Conservation (phyloP, 2,797 vertebrate species). For the Vespertilio murinus region DNA sequence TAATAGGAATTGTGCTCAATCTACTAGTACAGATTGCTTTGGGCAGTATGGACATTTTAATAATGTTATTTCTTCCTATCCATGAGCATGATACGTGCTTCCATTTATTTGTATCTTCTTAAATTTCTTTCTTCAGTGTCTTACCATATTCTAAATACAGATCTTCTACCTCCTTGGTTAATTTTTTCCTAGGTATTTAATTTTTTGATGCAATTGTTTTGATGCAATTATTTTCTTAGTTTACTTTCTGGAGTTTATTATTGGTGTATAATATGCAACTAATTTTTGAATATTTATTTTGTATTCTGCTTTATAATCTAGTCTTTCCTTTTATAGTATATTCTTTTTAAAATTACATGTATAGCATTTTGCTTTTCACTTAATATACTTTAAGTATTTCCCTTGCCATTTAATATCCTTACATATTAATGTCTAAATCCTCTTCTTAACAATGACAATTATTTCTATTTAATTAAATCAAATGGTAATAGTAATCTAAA, state of each 20-base stretch:
- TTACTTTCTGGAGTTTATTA: not conserved
- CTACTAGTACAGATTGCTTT: not conserved
- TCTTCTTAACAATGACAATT: not conserved
- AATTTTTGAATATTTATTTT: not conserved
- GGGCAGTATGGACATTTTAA: not conserved
- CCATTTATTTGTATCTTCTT: not conserved
- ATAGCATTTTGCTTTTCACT: not conserved
- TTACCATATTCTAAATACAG: not conserved
- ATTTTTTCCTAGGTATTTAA: not conserved
- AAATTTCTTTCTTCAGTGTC: not conserved
- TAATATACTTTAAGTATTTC: not conserved
- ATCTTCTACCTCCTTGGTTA: not conserved
- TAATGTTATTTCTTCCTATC: not conserved
- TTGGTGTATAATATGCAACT: not conserved
- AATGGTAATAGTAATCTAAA: not conserved
- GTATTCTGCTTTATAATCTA: not conserved
- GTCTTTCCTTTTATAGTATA: not conserved
- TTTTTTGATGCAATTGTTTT: not conserved
- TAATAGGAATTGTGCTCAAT: not conserved
- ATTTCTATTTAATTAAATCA: not conserved
- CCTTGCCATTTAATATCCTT: not conserved
- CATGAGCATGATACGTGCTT: not conserved
- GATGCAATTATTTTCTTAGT: not conserved
- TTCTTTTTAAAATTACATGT: not conserved
- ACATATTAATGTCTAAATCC: not conserved